phyloP scores from a whole-genome alignment of 1,140 invertebrate genomes.

The Lordiphosa collinella region DNA sequence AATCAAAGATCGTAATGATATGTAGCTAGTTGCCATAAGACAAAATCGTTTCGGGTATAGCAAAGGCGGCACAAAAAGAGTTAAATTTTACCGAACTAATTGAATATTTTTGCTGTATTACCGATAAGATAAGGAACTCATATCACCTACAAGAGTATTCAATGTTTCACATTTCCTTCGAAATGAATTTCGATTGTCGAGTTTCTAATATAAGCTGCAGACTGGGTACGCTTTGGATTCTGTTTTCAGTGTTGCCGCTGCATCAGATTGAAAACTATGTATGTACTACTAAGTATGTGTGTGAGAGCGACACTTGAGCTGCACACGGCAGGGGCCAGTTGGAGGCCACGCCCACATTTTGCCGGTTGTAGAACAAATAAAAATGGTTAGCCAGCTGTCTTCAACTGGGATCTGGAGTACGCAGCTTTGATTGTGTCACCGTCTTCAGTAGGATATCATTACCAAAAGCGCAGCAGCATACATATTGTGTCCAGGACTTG shows the following conservation, averaged over 20 bases:
- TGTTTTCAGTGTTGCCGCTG: constrained; percentile 13
- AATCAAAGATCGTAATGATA: no score
- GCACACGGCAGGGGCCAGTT: not conserved
- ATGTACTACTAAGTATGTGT: constrained; percentile 1
- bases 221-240: constrained; percentile 24
- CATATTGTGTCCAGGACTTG: constrained; percentile 20
- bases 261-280: constrained; percentile 37
- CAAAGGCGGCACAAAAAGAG: no score
- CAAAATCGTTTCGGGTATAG: no score
- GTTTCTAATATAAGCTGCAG: constrained; percentile 25
- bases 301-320: constrained; percentile 38
- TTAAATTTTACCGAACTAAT: no score
- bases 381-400: constrained; percentile 16
- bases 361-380: constrained; percentile 8
- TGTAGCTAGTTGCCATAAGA: no score
- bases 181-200: no score
- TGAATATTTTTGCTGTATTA: no score
- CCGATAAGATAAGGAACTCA: no score
- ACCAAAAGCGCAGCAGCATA: constrained; percentile 39
- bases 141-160: no score
- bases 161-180: no score
- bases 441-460: constrained; percentile 53
- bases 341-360: constrained; percentile 17
- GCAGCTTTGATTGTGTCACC: constrained; percentile 34
- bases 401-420: not conserved